These are phyloP conservation scores for Mactra quadrangularis DNA, from an alignment of 1,140 invertebrate genomes.

Conservation along the genomic window DNA sequence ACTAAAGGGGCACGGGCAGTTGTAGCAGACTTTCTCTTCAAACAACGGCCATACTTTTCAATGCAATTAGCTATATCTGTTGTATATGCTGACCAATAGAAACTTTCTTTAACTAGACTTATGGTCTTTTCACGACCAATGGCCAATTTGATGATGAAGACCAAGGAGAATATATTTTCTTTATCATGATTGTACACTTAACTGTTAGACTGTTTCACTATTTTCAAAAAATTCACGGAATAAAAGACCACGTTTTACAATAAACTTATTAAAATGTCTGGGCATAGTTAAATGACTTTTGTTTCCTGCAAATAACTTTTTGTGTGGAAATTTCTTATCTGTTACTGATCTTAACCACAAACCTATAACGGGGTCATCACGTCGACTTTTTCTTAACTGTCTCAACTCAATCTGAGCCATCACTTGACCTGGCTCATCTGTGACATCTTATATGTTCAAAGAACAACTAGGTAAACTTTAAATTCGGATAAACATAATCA, in stretches of 20 bases:
- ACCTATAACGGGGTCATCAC: background rate
- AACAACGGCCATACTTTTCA: conserved; percentile 12
- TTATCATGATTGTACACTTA: background rate
- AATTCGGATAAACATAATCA: background rate
- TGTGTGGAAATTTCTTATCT: background rate
- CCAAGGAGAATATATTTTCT: background rate
- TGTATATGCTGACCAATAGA: conserved; percentile 21
- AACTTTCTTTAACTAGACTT: background rate
- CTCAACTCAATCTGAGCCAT: background rate
- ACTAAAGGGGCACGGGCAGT: conserved; percentile 4
- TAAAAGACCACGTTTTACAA: background rate
- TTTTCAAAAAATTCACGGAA: background rate
- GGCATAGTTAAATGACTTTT: background rate
- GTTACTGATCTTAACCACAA: background rate
- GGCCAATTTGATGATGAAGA: conserved; percentile 24
- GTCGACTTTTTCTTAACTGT: background rate
- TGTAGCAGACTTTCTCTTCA: background rate
- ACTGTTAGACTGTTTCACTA: conserved; percentile 2
- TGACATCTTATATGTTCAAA: background rate
- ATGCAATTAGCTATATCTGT: background rate
- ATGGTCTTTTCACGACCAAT: conserved; percentile 7
- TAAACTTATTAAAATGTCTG: background rate
- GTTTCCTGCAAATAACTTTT: background rate
- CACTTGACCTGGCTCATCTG: background rate
- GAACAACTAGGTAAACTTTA: background rate